Evolutionary conservation across 2,113 vertebrate species (phyloP).

Genomic region (Leucopsar rothschildi): DNA sequence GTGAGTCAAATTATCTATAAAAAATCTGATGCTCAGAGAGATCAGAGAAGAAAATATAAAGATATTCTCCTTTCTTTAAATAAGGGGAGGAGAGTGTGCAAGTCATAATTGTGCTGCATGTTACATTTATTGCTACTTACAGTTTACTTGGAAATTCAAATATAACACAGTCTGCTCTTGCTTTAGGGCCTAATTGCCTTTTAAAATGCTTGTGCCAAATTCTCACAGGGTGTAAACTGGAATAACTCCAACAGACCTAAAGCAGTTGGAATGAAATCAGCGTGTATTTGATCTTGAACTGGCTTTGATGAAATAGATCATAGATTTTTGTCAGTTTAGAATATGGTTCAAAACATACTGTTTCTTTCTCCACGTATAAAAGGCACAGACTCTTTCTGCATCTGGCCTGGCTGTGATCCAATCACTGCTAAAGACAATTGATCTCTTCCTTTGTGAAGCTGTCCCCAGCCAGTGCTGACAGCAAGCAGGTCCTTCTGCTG

Average conservation of each 20-base stretch:
- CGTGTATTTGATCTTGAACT: conserved; percentile 45
- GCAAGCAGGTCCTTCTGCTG: not conserved
- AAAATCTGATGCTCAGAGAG: not conserved
- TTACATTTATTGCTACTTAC: conserved; percentile 26
- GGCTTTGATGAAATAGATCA: conserved; percentile 50
- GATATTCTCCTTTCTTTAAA: not conserved
- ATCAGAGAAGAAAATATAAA: conserved; percentile 18
- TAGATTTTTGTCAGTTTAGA: conserved; percentile 36
- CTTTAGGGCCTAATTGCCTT: conserved; percentile 40
- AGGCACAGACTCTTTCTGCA: not conserved
- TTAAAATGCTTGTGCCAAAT: conserved; percentile 37
- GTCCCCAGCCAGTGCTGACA: not conserved
- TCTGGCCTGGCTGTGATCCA: not conserved
- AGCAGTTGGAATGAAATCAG: conserved; percentile 39
- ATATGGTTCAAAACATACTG: not conserved
- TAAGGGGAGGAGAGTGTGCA: not conserved
- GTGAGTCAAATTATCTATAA: not conserved
- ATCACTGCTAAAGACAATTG: not conserved
- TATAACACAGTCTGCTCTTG: conserved; percentile 2
- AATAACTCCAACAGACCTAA: conserved; percentile 39
- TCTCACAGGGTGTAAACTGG: conserved; percentile 40
- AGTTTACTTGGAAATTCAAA: conserved; percentile 29
- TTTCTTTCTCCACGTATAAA: not conserved
- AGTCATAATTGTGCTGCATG: not conserved
- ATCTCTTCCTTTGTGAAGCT: not conserved